phyloP scores from a whole-genome alignment of 2,888 invertebrate genomes.

The Ichneumoninae sp. region DNA sequence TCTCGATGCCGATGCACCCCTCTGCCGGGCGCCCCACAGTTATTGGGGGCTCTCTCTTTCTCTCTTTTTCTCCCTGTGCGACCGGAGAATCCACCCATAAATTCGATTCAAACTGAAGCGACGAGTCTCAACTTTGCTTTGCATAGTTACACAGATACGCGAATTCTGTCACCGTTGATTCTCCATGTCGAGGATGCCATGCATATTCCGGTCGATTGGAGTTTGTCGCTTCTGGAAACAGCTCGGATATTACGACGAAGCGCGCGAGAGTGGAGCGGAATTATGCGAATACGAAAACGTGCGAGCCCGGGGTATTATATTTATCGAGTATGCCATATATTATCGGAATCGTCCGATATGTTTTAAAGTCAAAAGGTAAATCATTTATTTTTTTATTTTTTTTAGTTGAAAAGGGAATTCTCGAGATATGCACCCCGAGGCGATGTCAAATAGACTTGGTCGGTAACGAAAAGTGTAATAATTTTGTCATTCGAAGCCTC shows the following conservation, averaged over 20 bases:
- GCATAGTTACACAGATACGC: constrained; percentile 7
- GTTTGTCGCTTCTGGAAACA: constrained; percentile 11
- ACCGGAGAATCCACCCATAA: constrained; percentile 25
- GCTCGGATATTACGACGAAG: background rate
- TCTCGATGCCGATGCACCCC: constrained; percentile 6
- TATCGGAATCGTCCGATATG: background rate
- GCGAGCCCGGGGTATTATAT: background rate
- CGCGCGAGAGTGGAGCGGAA: constrained; percentile 10
- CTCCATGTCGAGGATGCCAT: constrained; percentile 21
- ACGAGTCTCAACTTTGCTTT: constrained; percentile 44
- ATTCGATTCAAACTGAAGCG: constrained; percentile 37
- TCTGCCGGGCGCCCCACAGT: background rate
- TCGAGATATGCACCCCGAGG: background rate
- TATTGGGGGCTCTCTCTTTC: background rate
- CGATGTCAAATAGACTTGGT: too few species aligned
- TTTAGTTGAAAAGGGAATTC: background rate
- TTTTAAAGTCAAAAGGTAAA: background rate
- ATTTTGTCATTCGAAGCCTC: too few species aligned
- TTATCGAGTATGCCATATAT: background rate
- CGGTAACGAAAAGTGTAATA: too few species aligned
- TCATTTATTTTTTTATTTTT: background rate
- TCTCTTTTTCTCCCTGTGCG: background rate
- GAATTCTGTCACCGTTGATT: constrained; percentile 13
- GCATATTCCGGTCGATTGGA: constrained; percentile 28
- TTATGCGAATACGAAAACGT: constrained; percentile 28